Conservation (phyloP, 92 coral and sea anemone genomes). For the Porites rus region DNA sequence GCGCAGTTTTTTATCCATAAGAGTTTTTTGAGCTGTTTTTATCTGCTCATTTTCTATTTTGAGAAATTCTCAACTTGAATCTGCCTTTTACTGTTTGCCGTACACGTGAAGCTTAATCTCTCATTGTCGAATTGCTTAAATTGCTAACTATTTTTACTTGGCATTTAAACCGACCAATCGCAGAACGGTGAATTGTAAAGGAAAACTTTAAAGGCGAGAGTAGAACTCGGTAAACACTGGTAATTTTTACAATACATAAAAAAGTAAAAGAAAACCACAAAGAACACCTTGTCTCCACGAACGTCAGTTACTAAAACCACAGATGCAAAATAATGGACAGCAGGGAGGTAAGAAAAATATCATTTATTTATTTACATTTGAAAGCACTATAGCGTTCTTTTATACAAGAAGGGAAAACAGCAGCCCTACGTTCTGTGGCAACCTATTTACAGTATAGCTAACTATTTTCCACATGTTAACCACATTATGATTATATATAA, state of each 20-base stretch:
- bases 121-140: neutral
- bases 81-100: neutral
- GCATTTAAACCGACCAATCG: constrained; percentile 4
- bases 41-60: no score
- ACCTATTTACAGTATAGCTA: neutral
- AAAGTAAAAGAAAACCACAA: neutral
- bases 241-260: neutral
- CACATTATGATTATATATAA: neutral
- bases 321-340: neutral
- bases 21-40: no score
- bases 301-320: neutral
- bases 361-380: neutral
- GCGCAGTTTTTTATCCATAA: no score
- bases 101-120: neutral
- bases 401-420: neutral
- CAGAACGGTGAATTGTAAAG: neutral
- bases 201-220: neutral
- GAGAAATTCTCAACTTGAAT: no score
- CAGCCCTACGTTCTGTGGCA: neutral
- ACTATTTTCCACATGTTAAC: neutral
- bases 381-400: neutral
- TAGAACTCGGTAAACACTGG: neutral
- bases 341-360: neutral
- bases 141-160: neutral
- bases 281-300: neutral